Conservation (phyloP, 1,140 invertebrate species). For the Drosophila obscura region DNA sequence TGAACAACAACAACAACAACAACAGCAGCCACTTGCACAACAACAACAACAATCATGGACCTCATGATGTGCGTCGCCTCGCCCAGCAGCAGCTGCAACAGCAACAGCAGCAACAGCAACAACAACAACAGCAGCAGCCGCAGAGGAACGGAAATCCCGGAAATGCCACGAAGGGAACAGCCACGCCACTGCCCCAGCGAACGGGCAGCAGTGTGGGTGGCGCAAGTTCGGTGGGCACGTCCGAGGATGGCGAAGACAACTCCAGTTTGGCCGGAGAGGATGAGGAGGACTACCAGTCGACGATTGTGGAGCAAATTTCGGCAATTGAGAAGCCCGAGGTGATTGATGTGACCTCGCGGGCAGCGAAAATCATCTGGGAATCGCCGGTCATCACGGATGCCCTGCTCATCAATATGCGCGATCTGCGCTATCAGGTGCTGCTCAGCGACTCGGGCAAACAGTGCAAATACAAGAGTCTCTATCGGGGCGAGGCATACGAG, state of each 20-base stretch:
- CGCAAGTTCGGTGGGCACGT: slow-evolving; percentile 87
- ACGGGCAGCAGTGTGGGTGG: slow-evolving; percentile 67
- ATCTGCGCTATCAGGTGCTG: slow-evolving; percentile 90
- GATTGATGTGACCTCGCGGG: slow-evolving; percentile 90
- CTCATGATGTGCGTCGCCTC: slow-evolving; percentile 39
- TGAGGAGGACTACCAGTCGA: slow-evolving; percentile 86
- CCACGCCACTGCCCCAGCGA: slow-evolving; percentile 21
- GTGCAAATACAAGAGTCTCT: slow-evolving; percentile 91
- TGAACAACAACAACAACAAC: slow-evolving; percentile 26
- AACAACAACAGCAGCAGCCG: slow-evolving; percentile 14
- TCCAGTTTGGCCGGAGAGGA: slow-evolving; percentile 86
- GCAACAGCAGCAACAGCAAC: slow-evolving; percentile 27
- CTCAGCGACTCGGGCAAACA: slow-evolving; percentile 91
- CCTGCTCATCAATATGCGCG: slow-evolving; percentile 84
- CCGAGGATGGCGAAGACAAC: slow-evolving; percentile 89
- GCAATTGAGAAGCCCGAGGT: slow-evolving; percentile 90
- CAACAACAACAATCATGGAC: no score
- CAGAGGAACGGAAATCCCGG: slow-evolving; percentile 24
- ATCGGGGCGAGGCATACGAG: slow-evolving; percentile 88
- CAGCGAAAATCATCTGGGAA: slow-evolving; percentile 91
- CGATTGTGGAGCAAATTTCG: slow-evolving; percentile 88
- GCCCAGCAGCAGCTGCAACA: slow-evolving; percentile 41
- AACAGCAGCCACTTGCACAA: slow-evolving; percentile 19
- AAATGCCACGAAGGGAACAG: neutral
- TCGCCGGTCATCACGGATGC: slow-evolving; percentile 87